Percentiles rank a stretch among this genome's conserved stretches.
These are phyloP conservation scores for Poeciliopsis retropinna DNA, from an alignment of 2,113 vertebrate species.

Conservation along the genomic window DNA sequence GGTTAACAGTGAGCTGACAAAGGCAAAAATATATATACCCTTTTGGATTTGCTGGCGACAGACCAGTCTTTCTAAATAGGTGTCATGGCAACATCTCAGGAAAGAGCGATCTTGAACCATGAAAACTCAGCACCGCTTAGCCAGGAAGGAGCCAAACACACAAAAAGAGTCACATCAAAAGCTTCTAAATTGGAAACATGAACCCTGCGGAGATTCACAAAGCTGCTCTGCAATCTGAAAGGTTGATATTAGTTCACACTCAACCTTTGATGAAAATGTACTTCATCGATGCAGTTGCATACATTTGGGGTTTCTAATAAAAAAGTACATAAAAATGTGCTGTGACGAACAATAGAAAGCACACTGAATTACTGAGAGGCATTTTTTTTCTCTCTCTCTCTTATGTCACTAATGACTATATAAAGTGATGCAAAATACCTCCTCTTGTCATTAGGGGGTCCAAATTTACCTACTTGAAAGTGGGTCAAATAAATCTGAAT, in stretches of 20 bases:
- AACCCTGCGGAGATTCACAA: conserved; percentile 65
- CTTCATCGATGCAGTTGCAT: conserved; percentile 21
- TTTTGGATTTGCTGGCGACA: conserved; percentile 62
- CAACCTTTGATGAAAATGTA: conserved; percentile 18
- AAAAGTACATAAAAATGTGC: conserved; percentile 23
- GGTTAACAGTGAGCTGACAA: conserved; percentile 19
- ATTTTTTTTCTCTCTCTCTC: background rate
- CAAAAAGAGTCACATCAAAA: conserved; percentile 72
- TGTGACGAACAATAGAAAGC: conserved; percentile 11
- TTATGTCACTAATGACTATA: conserved; percentile 4
- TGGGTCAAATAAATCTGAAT: background rate
- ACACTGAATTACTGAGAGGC: background rate
- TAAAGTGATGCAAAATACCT: background rate
- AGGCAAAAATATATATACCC: conserved; percentile 35
- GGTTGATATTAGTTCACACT: conserved; percentile 57
- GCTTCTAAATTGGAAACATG: conserved; percentile 64
- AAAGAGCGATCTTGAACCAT: conserved; percentile 57
- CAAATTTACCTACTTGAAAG: no score
- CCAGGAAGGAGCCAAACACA: conserved; percentile 63
- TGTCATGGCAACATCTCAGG: conserved; percentile 80
- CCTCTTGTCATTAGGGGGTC: background rate
- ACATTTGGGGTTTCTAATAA: conserved; percentile 11
- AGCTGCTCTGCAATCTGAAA: conserved; percentile 60
- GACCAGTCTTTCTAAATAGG: conserved; percentile 73
- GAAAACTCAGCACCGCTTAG: conserved; percentile 49